phyloP scores from a whole-genome alignment of 2,113 vertebrate species.

The Tinamus guttatus region DNA sequence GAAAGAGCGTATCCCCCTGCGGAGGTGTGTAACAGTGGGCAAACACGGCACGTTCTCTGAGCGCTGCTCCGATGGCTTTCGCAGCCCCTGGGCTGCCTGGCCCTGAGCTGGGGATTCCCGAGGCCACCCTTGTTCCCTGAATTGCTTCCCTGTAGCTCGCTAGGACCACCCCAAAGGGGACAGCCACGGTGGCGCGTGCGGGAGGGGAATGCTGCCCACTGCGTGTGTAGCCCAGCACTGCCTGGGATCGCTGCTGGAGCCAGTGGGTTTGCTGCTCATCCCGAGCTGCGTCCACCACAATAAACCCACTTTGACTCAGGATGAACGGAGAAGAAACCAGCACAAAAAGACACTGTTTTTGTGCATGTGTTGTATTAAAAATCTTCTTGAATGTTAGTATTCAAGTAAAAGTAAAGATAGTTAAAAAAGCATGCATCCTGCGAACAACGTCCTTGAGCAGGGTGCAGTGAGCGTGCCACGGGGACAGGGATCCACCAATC shows the following conservation, averaged over 20 bases:
- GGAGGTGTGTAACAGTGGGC: rapidly evolving
- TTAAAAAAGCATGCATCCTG: not conserved
- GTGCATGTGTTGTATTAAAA: not conserved
- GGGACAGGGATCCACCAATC: not conserved
- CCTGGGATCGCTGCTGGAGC: no score
- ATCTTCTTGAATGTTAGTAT: not conserved
- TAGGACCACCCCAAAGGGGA: no score
- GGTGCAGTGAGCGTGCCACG: rapidly evolving
- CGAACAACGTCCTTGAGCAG: not conserved
- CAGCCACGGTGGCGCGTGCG: no score
- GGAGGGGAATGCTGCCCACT: no score
- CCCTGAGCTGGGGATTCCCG: rapidly evolving
- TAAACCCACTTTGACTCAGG: not conserved
- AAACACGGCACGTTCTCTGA: rapidly evolving
- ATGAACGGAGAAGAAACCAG: not conserved
- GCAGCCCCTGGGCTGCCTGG: not conserved
- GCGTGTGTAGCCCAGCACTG: no score
- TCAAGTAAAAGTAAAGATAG: no score
- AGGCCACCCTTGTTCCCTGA: not conserved
- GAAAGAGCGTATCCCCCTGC: not conserved
- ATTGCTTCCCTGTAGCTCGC: no score
- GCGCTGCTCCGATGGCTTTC: not conserved
- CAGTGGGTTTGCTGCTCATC: not conserved
- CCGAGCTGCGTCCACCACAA: not conserved
- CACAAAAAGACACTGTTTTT: not conserved